Base-by-base conservation (phyloP, 2,888 invertebrate species). In the Napeogenes inachia region DNA sequence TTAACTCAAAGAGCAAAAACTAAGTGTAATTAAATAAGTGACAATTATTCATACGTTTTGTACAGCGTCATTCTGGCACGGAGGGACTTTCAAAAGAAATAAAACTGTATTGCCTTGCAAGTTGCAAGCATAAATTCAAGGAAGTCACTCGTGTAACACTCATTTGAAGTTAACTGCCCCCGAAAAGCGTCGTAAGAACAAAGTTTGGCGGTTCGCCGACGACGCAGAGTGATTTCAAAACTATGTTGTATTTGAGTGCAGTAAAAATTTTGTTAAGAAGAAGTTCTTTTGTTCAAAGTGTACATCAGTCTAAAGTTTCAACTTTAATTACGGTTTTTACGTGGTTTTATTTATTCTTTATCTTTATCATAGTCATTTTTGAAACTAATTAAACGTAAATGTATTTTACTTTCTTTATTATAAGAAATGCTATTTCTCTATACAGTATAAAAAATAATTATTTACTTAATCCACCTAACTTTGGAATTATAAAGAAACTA, bases 111-210 rank as follows among this genome's bases (percentile, higher is more conserved):
- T 66, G 65, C 59, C 65, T 60, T 68, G 71, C 64, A 65, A 68
- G 63, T 68, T 63, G 65, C 59, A 64, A 65, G 66, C 68, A 72
- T 74, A 77, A 78, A 78, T 78, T 77, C 75, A 71, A 75, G 71
- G 73, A 79, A 84, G 78, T 80, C 79, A 78, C 75, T 79, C 79
- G 78, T 79, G 77, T 79, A 81, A 80, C 75, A 82, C 77, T 76
- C 75, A 76, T 78, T 80, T 74, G 73, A 74, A 75, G 75, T 74
- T 76, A 80, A 79, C 79, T 78, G 73, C 78, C 75, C 74, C 76
- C 75, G 75, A 80, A 82, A 79, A 78, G 75, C 73, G 76, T 75
- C 73, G 77, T 76, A 70, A 71, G 72, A 75, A 75, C 74, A 76
- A 82, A 82, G 79, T 84, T 81, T 75, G 74, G 73, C 72, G 73